Percentiles rank a stretch among this genome's conserved stretches.
Evolutionary conservation across 2,888 invertebrate species (phyloP).

Genomic region (Beris morrisii): DNA sequence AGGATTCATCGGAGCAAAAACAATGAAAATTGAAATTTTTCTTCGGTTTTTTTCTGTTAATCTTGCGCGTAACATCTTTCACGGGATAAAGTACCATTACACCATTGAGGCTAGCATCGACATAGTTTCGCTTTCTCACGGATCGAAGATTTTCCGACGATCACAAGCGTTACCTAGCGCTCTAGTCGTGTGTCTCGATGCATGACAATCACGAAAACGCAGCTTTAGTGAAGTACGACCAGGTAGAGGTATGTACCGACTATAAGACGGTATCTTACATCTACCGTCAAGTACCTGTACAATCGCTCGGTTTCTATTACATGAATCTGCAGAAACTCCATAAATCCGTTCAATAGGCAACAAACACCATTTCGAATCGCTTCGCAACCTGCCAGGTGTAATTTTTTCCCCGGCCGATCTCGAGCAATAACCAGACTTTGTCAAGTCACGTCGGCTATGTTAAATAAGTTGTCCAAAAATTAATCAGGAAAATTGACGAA

Average conservation of each 20-base stretch:
- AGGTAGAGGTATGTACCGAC: too few relatives aligned
- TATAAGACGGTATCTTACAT: too few relatives aligned
- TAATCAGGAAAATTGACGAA: slow-evolving; percentile 16
- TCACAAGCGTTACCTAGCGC: not conserved
- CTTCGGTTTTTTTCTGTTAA: not conserved
- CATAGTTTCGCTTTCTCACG: slow-evolving; percentile 43
- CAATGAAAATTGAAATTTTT: slow-evolving; percentile 9
- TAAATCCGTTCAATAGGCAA: slow-evolving; percentile 18
- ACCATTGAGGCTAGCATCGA: not conserved
- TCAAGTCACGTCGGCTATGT: slow-evolving; percentile 36
- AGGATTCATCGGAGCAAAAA: slow-evolving; percentile 7
- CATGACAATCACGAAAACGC: slow-evolving; percentile 18
- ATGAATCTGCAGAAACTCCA: too few relatives aligned
- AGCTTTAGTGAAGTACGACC: too few relatives aligned
- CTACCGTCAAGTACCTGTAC: too few relatives aligned
- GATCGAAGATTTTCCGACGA: slow-evolving; percentile 28
- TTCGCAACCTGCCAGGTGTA: slow-evolving; percentile 2
- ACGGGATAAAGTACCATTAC: not conserved
- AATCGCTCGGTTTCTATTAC: too few relatives aligned
- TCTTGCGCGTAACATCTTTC: not conserved
- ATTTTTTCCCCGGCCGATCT: slow-evolving; percentile 24
- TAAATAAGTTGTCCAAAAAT: slow-evolving; percentile 28
- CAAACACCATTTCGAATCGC: not conserved
- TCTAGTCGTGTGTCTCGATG: slow-evolving; percentile 16
- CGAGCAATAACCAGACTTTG: slow-evolving; percentile 36